Base-by-base conservation (phyloP, 2,113 vertebrate genomes). In the Hippopotamus amphibius region DNA sequence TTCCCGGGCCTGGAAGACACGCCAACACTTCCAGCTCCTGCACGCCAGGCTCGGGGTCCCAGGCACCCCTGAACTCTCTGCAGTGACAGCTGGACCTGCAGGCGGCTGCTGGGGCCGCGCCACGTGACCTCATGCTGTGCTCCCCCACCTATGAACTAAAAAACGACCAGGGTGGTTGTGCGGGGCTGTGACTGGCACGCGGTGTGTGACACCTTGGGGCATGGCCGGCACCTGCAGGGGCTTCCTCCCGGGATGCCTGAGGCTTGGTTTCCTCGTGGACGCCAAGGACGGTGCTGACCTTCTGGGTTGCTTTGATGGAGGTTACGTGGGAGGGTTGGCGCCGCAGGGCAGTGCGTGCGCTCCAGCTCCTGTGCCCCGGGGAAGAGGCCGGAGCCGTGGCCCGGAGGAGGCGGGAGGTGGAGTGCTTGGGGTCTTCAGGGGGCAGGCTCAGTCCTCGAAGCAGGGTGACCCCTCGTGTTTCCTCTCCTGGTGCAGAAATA, bases 41-140 rank as follows among this genome's bases (percentile, higher is more conserved):
- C 2, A 0, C 7, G 5, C 0, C 2, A 4, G 37, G 50, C 53
- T 4, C 16, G 7, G 37, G 6, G 15, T 1, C n/a, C n/a, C 6
- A 2, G 16, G 41, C 24, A 15, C 46, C 4, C 24, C 26, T 79
- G 88, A 15, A 7, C 46, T 66, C 19, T 0, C 19, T 0, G 48
- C 48, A 53, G 37, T 0, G 1, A 55, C 46, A 24, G 26, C 37
- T 8, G 17, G 37, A 12, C 46, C 13, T 43, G 2, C 76, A 33
- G 48, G 37, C 5, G 71, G 50, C 26, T 5, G 2, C 80, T n/a
- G 37, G 5, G 16, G n/a, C 53, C 69, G 7, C 6, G 3, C 28
- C 6, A 7, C 48, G 7, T 1, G 46, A 17, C 21, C n/a, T 63
- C 12, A 0, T 16, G 33, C 33, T 24, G 6, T 26, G 5, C 12